Percentiles rank a stretch among this genome's conserved stretches.
Evolutionary conservation across 2,113 vertebrate genomes (phyloP).

Genomic region (Corythornis vintsioides): DNA sequence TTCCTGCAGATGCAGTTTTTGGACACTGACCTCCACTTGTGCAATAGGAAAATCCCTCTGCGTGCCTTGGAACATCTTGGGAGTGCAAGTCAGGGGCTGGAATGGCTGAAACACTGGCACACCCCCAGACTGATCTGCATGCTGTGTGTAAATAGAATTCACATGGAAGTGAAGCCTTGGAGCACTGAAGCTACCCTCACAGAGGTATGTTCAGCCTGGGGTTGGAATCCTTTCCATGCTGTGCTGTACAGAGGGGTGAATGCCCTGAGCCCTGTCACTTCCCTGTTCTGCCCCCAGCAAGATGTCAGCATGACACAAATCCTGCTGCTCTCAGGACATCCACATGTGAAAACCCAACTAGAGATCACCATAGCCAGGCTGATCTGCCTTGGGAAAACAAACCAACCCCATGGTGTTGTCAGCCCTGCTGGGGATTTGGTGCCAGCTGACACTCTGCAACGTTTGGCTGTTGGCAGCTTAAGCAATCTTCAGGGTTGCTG

Average conservation of each 20-base stretch:
- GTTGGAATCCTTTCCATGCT: not conserved
- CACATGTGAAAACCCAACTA: not conserved
- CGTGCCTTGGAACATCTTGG: not conserved
- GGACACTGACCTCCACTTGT: not conserved
- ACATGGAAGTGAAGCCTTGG: not conserved
- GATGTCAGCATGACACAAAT: not conserved
- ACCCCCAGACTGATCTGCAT: not conserved
- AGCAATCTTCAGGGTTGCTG: conserved; percentile 17
- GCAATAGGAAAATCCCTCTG: not conserved
- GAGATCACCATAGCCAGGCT: not conserved
- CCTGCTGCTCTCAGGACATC: too few species aligned
- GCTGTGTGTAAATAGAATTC: not conserved
- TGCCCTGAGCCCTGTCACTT: not conserved
- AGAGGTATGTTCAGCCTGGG: not conserved
- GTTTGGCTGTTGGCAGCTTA: not conserved
- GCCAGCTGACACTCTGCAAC: not conserved
- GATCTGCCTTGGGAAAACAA: not conserved
- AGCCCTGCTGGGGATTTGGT: not conserved
- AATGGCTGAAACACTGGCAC: not conserved
- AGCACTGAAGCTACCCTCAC: not conserved
- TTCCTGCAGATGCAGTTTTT: not conserved
- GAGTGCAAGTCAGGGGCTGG: not conserved
- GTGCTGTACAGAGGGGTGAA: not conserved
- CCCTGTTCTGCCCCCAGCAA: not conserved
- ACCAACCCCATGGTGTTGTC: not conserved